Percentiles rank a stretch among this genome's conserved stretches.
These are phyloP conservation scores for Drosophila siamana DNA, from an alignment of 2,888 invertebrate genomes.

Conservation along the genomic window DNA sequence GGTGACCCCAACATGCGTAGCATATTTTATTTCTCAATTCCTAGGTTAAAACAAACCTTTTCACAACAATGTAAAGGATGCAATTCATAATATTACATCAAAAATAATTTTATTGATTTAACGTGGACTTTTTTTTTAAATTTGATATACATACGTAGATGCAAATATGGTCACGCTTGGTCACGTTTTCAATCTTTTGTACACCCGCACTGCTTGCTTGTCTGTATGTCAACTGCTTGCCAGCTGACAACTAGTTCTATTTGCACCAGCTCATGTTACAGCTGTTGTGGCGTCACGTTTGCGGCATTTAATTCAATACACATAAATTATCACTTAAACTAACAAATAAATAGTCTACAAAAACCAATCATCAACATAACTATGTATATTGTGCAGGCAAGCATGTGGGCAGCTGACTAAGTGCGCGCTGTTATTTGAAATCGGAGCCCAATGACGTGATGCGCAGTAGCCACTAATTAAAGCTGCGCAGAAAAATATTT, in stretches of 20 bases:
- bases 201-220: background rate
- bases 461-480: slow-evolving; percentile 22
- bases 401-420: background rate
- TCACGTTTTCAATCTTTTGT: background rate
- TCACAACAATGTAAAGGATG: too few relatives aligned
- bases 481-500: slow-evolving; percentile 12
- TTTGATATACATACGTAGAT: too few relatives aligned
- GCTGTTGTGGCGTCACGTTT: background rate
- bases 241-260: background rate
- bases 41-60: too few relatives aligned
- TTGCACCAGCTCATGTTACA: background rate
- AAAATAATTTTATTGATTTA: too few relatives aligned
- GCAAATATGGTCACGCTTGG: background rate
- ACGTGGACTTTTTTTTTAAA: too few relatives aligned
- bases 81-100: too few relatives aligned
- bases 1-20: too few relatives aligned
- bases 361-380: background rate
- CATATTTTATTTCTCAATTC: too few relatives aligned
- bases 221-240: background rate
- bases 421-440: background rate
- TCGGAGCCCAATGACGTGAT: slow-evolving; percentile 39
- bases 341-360: too few relatives aligned
- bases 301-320: background rate
- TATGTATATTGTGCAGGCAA: background rate
- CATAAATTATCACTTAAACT: background rate